Percentiles rank a stretch among this genome's conserved stretches.
phyloP scores from a whole-genome alignment of 2,113 vertebrate species.

The Anguilla japonica region DNA sequence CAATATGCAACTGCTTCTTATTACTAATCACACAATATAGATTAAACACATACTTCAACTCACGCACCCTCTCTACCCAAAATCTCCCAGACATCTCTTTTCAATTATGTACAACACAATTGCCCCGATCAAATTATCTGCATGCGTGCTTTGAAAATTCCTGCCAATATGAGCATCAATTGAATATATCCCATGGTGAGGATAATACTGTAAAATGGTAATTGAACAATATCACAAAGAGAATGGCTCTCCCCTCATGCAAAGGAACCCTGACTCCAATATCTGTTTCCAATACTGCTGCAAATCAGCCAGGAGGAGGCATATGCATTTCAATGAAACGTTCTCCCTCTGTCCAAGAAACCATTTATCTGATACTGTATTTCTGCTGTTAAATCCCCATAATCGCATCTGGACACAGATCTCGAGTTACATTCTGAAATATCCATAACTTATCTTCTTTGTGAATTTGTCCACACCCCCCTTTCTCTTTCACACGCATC shows the following conservation, averaged over 20 bases:
- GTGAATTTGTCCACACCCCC: background rate
- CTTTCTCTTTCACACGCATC: background rate
- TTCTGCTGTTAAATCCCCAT: background rate
- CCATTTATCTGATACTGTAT: background rate
- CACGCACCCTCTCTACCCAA: background rate
- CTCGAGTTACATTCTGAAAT: background rate
- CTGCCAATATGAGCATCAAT: background rate
- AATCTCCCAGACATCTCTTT: background rate
- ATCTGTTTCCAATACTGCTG: background rate
- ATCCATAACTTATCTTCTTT: background rate
- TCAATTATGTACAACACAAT: background rate
- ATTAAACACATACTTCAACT: conserved; percentile 13
- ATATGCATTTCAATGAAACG: background rate
- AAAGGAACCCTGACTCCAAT: background rate
- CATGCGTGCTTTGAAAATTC: background rate
- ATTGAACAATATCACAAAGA: background rate
- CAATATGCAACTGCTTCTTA: background rate
- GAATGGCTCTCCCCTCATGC: background rate
- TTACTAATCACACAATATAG: background rate
- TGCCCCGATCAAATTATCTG: background rate
- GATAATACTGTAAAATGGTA: background rate
- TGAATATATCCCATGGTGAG: background rate
- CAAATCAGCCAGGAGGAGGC: background rate
- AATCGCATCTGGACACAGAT: background rate
- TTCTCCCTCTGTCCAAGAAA: background rate